These are phyloP conservation scores for Chymomyza caudatula DNA, from an alignment of 2,888 invertebrate species.

Conservation along the genomic window DNA sequence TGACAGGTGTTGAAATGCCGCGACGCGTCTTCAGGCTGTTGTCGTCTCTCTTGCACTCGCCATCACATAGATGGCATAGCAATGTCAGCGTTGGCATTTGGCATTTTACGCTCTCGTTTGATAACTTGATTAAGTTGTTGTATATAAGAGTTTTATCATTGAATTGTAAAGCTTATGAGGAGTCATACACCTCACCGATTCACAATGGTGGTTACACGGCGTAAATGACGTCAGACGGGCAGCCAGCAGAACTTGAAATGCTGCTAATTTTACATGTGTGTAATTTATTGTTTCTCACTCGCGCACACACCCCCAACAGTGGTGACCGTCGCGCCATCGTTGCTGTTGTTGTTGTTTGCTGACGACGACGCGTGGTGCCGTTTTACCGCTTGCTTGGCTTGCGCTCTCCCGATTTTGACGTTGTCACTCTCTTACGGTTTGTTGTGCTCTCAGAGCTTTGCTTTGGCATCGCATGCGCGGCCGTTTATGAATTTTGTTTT, in stretches of 20 bases:
- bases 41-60: not conserved
- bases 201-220: not conserved
- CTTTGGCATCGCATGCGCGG: constrained; percentile 63
- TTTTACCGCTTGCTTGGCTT: constrained; percentile 15
- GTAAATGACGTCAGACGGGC: not conserved
- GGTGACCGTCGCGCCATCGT: not conserved
- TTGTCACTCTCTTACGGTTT: not conserved
- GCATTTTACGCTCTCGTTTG: not conserved
- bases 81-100: not conserved
- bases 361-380: constrained; percentile 16
- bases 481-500: constrained; percentile 21
- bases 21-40: not conserved
- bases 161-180: not conserved
- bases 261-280: constrained; percentile 35
- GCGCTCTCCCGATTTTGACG: not conserved
- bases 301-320: not conserved
- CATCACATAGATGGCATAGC: not conserved
- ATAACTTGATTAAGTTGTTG: not conserved
- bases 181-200: not conserved
- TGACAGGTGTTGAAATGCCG: not conserved
- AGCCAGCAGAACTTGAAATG: no score
- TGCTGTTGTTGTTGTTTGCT: not conserved
- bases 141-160: not conserved
- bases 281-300: constrained; percentile 29
- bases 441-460: constrained; percentile 4